Evolutionary conservation across 2,113 vertebrate genomes (phyloP).

Genomic region (Istiophorus platypterus): DNA sequence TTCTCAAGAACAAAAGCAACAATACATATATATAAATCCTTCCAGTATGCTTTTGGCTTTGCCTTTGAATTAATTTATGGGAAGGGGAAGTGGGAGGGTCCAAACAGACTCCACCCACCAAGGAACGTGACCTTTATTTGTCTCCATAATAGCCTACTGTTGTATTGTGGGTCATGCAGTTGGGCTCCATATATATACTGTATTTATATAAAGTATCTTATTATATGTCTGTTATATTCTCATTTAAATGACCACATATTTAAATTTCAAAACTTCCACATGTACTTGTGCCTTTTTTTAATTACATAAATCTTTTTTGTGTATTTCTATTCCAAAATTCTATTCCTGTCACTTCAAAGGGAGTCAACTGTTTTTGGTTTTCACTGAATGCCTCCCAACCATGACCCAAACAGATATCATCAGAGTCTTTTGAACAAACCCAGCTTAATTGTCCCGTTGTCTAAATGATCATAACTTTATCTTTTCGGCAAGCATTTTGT

Average conservation of each 20-base stretch:
- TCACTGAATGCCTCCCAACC: not conserved
- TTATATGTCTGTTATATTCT: too few relatives aligned
- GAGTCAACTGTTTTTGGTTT: not conserved
- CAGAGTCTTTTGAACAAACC: not conserved
- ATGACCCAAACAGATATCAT: not conserved
- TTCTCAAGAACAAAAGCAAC: constrained; percentile 66
- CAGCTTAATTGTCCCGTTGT: not conserved
- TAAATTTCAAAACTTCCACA: not conserved
- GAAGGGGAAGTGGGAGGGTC: constrained; percentile 68
- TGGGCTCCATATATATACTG: not conserved
- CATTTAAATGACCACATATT: too few relatives aligned
- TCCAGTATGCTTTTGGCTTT: constrained; percentile 62
- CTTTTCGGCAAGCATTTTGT: not conserved
- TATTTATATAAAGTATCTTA: too few relatives aligned
- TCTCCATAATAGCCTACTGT: constrained; percentile 40
- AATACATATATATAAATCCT: constrained; percentile 69
- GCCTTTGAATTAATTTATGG: constrained; percentile 72
- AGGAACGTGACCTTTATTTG: constrained; percentile 63
- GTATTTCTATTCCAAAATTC: not conserved
- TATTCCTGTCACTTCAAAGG: not conserved
- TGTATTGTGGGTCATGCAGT: constrained; percentile 63
- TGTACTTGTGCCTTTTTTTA: not conserved
- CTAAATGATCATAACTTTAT: constrained; percentile 1
- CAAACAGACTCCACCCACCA: constrained; percentile 54
- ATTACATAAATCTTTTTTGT: too few relatives aligned